Conservation (phyloP, 2,888 invertebrate genomes). For the Elmis aenea region DNA sequence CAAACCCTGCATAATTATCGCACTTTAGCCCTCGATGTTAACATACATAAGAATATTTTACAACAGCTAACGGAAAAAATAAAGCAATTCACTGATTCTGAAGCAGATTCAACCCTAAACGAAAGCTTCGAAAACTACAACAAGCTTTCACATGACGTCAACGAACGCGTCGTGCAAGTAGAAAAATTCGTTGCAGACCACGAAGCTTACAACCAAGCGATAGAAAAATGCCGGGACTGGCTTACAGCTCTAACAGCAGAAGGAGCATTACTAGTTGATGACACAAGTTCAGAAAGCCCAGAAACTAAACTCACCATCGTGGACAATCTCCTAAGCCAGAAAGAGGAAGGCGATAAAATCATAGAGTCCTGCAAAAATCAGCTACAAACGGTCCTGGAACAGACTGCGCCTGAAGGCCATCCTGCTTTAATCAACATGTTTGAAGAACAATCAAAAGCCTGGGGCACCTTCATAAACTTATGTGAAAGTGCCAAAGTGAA, state of each 20-base stretch:
- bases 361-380: slow-evolving; percentile 66
- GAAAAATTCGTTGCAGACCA: slow-evolving; percentile 75
- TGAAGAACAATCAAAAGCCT: slow-evolving; percentile 67
- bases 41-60: slow-evolving; percentile 77
- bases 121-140: slow-evolving; percentile 71
- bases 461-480: slow-evolving; percentile 69
- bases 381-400: slow-evolving; percentile 65
- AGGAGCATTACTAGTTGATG: slow-evolving; percentile 71
- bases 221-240: slow-evolving; percentile 81
- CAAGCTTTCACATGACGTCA: slow-evolving; percentile 61
- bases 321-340: slow-evolving; percentile 69
- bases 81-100: slow-evolving; percentile 71
- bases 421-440: slow-evolving; percentile 66
- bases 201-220: slow-evolving; percentile 73
- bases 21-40: slow-evolving; percentile 78
- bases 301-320: slow-evolving; percentile 70
- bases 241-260: slow-evolving; percentile 74
- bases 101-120: slow-evolving; percentile 68
- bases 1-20: slow-evolving; percentile 76
- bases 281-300: slow-evolving; percentile 71
- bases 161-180: slow-evolving; percentile 59
- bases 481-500: slow-evolving; percentile 68
- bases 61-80: slow-evolving; percentile 80
- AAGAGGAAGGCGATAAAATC: slow-evolving; percentile 67
- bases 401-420: slow-evolving; percentile 75